These are phyloP conservation scores for Callospermophilus lateralis DNA, from an alignment of 2,113 vertebrate genomes.

Conservation along the genomic window DNA sequence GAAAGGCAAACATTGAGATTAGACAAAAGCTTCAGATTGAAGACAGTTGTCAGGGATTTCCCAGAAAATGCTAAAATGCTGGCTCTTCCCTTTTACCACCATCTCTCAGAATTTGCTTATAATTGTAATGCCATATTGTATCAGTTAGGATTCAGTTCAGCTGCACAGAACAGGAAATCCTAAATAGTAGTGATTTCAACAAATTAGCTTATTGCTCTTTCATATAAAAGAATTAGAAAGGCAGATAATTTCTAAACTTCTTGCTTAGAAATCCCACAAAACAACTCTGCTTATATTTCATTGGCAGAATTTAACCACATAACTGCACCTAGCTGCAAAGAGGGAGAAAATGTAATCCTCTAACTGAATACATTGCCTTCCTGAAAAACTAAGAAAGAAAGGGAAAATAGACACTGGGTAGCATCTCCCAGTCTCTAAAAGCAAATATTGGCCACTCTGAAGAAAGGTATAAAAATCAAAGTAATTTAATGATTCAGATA, in stretches of 20 bases:
- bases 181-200: not conserved
- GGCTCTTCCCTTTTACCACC: not conserved
- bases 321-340: not conserved
- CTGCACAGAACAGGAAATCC: not conserved
- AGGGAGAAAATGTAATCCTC: not conserved
- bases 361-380: not conserved
- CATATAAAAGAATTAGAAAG: not conserved
- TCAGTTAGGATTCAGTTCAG: not conserved
- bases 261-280: not conserved
- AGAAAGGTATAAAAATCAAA: not conserved
- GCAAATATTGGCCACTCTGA: not conserved
- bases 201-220: conserved; percentile 10
- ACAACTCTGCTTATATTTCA: not conserved
- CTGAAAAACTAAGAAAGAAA: conserved; percentile 13
- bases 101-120: not conserved
- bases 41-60: not conserved
- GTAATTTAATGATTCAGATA: not conserved
- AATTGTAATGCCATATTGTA: not conserved
- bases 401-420: not conserved
- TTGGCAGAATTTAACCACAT: not conserved
- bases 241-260: not conserved
- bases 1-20: not conserved
- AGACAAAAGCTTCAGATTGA: not conserved
- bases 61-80: not conserved
- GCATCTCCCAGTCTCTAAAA: not conserved